Evolutionary conservation across 2,797 vertebrate genomes (phyloP).

Genomic region (Scarus forsteni): DNA sequence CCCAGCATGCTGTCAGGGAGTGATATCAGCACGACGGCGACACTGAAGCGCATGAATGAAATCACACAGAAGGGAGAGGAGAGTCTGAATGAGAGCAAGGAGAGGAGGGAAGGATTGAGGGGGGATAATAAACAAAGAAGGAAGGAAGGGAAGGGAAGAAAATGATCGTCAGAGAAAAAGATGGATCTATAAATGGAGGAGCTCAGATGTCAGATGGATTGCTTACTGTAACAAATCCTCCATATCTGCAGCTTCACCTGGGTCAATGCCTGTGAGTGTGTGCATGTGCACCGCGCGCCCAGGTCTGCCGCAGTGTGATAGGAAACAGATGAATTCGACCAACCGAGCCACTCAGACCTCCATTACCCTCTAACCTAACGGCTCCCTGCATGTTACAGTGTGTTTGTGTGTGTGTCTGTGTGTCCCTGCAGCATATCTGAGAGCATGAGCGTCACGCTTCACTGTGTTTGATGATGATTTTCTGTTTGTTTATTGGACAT

Average conservation of each 20-base stretch:
- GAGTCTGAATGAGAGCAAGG: conserved; percentile 9
- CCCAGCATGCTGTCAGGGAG: conserved; percentile 11
- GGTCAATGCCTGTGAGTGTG: conserved; percentile 5
- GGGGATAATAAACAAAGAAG: neutral
- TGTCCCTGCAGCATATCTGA: neutral
- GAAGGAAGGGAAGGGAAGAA: neutral
- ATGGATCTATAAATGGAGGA: conserved; percentile 11
- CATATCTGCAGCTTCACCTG: conserved; percentile 29
- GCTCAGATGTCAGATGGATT: conserved; percentile 22
- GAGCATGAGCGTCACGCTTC: neutral
- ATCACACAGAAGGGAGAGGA: conserved; percentile 3
- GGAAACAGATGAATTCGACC: conserved; percentile 40
- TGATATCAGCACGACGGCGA: neutral
- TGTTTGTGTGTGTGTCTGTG: neutral
- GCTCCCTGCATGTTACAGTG: neutral
- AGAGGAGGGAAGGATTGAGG: too few species aligned
- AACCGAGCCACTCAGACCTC: conserved; percentile 12
- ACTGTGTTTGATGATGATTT: neutral
- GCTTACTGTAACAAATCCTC: conserved; percentile 28
- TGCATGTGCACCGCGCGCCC: conserved; percentile 2
- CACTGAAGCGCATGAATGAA: conserved; percentile 22
- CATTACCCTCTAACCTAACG: conserved; percentile 14
- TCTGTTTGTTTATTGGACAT: neutral
- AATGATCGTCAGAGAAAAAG: neutral
- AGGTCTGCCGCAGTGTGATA: conserved; percentile 34